Conservation (phyloP, 2,113 vertebrate species). For the Corynorhinus townsendii region DNA sequence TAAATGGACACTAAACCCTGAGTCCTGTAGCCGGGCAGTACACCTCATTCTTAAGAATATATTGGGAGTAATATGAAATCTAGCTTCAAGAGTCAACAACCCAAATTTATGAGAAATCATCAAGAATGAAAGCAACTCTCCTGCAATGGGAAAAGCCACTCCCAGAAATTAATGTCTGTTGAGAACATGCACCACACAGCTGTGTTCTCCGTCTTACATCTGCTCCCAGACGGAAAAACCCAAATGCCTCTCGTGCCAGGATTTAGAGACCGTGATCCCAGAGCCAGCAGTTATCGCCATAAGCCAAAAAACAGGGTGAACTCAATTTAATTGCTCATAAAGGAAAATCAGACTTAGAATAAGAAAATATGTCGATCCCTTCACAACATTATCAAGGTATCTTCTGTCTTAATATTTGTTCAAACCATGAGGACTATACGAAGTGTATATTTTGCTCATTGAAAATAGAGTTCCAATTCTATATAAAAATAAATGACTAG, state of each 20-base stretch:
- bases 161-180: not conserved
- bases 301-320: not conserved
- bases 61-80: not conserved
- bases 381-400: not conserved
- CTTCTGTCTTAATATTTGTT: slow-evolving; percentile 1
- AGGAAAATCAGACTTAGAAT: not conserved
- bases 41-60: not conserved
- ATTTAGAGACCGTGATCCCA: not conserved
- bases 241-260: not conserved
- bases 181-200: not conserved
- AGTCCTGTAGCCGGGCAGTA: not conserved
- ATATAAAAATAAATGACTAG: not conserved
- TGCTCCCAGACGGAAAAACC: no score
- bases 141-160: not conserved
- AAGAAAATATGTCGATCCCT: not conserved
- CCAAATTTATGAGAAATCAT: not conserved
- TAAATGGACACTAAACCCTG: no score
- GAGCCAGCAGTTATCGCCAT: not conserved
- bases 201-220: not conserved
- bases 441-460: not conserved
- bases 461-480: not conserved
- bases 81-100: not conserved
- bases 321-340: not conserved
- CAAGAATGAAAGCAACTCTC: not conserved
- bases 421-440: not conserved